These are phyloP conservation scores for Manacus vitellinus DNA, from an alignment of 2,113 vertebrate species.

Conservation along the genomic window DNA sequence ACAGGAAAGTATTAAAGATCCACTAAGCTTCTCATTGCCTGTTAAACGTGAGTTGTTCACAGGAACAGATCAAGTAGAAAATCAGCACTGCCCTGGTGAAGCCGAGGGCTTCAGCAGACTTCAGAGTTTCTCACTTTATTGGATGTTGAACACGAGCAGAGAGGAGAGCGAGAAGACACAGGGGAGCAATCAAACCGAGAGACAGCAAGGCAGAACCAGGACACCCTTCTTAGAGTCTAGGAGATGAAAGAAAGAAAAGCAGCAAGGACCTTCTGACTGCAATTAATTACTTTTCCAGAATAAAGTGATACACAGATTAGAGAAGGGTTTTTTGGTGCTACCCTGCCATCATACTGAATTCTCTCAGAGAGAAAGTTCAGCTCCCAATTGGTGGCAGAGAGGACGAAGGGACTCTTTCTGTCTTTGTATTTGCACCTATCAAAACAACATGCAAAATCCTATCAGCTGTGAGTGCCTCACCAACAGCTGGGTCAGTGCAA, in stretches of 20 bases:
- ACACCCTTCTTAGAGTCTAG: not conserved
- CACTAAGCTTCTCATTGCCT: not conserved
- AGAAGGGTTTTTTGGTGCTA: not conserved
- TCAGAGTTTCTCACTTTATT: not conserved
- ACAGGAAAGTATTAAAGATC: not conserved
- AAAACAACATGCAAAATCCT: not conserved
- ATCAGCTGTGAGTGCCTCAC: not conserved
- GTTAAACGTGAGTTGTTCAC: not conserved
- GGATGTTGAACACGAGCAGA: rapidly evolving
- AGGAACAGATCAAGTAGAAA: not conserved
- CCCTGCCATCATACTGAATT: not conserved
- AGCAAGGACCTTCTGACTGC: not conserved
- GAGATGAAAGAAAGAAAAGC: not conserved
- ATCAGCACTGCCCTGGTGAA: not conserved
- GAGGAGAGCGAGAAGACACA: not conserved
- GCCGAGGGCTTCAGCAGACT: not conserved
- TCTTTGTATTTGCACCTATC: not conserved
- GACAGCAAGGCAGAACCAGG: not conserved
- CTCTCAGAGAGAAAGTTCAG: not conserved
- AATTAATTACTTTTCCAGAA: not conserved
- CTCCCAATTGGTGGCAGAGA: rapidly evolving
- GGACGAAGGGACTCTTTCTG: not conserved
- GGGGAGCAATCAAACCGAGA: rapidly evolving
- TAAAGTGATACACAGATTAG: not conserved
- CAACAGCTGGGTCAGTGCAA: rapidly evolving